phyloP scores from a whole-genome alignment of 64 coral and sea anemone species.

The Porites australiensis region DNA sequence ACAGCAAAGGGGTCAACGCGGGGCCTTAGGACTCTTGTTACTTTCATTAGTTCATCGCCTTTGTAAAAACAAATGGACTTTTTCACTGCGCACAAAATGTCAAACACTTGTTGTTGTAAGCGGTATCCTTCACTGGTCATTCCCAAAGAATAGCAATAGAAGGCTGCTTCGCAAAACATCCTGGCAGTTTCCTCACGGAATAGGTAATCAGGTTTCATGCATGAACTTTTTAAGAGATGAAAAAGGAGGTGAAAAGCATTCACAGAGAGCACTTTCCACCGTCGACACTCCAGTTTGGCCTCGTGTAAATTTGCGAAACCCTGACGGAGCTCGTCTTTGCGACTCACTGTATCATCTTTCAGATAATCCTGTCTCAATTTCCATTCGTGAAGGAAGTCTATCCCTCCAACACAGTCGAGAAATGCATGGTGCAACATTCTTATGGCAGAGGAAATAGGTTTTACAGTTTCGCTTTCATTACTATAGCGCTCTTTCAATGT shows the following conservation, averaged over 20 bases:
- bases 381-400: not conserved
- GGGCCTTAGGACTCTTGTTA: too few relatives aligned
- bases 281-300: conserved; percentile 17
- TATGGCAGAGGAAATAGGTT: conserved; percentile 5
- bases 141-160: conserved; percentile 24
- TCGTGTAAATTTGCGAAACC: not conserved
- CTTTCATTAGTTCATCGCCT: not conserved
- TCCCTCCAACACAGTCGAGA: not conserved
- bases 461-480: not conserved
- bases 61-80: not conserved
- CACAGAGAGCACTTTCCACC: conserved; percentile 1
- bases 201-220: not conserved
- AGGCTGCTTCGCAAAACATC: conserved; percentile 30
- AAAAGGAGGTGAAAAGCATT: not conserved
- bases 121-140: not conserved
- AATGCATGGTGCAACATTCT: conserved; percentile 58
- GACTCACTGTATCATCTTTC: too few relatives aligned
- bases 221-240: not conserved
- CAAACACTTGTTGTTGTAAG: not conserved
- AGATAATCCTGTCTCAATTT: too few relatives aligned
- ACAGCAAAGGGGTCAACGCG: too few relatives aligned
- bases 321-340: too few relatives aligned
- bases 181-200: conserved; percentile 14
- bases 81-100: not conserved
- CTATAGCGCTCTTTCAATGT: not conserved